These are phyloP conservation scores for Hipposideros larvatus DNA, from an alignment of 2,797 vertebrate species.

Conservation along the genomic window DNA sequence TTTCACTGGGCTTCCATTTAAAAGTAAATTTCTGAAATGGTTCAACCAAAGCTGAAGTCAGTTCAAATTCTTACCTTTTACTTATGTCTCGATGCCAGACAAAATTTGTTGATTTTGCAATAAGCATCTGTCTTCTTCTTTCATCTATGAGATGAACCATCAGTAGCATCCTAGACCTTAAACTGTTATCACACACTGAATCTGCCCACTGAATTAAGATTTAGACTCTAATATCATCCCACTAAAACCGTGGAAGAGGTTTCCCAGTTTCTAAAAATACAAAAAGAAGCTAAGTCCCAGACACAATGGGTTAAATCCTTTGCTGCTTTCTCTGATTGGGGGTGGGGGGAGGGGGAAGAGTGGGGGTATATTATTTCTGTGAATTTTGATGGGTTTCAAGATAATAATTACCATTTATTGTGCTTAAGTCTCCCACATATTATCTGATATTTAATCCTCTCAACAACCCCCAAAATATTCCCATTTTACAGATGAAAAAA, in stretches of 20 bases:
- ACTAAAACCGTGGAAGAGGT: not conserved
- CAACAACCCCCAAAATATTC: not conserved
- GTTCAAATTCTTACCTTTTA: slow-evolving; percentile 56
- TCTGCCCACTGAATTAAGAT: not conserved
- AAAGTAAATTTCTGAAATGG: slow-evolving; percentile 41
- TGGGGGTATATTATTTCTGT: not conserved
- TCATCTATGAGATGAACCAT: not conserved
- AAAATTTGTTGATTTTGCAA: slow-evolving; percentile 40
- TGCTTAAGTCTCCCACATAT: not conserved
- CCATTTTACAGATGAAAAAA: slow-evolving; percentile 47
- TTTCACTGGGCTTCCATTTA: not conserved
- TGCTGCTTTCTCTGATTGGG: not conserved
- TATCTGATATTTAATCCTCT: not conserved
- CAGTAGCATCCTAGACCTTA: not conserved
- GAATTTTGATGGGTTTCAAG: not conserved
- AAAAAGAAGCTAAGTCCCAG: slow-evolving; percentile 2
- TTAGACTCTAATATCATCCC: not conserved
- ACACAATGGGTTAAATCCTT: not conserved
- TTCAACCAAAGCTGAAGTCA: not conserved
- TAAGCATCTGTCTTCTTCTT: not conserved
- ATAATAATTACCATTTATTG: not conserved
- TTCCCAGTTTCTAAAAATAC: not conserved
- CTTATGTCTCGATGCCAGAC: slow-evolving; percentile 33
- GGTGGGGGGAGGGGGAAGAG: too few species aligned
- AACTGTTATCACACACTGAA: not conserved